Conservation (phyloP, 2,113 vertebrate genomes). For the Romanogobio albipinnatus region DNA sequence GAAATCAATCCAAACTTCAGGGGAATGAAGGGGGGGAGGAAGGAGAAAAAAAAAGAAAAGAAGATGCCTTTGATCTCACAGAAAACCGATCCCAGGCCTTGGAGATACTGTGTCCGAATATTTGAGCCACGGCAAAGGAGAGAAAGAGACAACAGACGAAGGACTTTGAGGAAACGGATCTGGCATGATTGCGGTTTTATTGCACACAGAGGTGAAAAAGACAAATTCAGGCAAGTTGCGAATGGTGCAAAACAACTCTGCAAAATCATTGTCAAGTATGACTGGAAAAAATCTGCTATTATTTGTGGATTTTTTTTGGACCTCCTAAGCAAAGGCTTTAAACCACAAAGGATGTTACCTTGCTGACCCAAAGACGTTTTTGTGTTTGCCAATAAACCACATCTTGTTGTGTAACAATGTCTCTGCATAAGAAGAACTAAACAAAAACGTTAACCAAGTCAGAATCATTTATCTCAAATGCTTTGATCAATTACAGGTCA, state of each 20-base stretch:
- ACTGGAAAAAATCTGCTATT: neutral
- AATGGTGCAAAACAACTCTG: conserved; percentile 32
- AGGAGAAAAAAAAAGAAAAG: neutral
- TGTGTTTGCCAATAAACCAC: neutral
- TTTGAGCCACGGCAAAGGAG: conserved; percentile 49
- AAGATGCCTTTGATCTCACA: conserved; percentile 76
- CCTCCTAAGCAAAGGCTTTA: neutral
- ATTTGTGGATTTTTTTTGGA: conserved; percentile 7
- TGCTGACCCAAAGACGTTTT: conserved; percentile 2
- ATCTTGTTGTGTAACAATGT: neutral
- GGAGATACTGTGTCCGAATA: conserved; percentile 74
- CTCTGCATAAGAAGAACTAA: neutral
- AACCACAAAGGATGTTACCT: neutral
- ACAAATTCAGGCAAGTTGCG: conserved; percentile 54
- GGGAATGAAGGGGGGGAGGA: conserved; percentile 68
- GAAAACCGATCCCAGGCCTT: conserved; percentile 80
- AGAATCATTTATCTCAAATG: neutral
- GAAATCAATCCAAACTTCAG: conserved; percentile 79
- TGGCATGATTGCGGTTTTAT: conserved; percentile 22
- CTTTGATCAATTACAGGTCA: conserved; percentile 5
- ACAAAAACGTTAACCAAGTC: neutral
- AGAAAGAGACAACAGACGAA: neutral
- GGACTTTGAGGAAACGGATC: conserved; percentile 14
- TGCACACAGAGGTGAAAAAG: conserved; percentile 3
- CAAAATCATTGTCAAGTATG: neutral